phyloP scores from a whole-genome alignment of 2,888 invertebrate species.

The Cynaeus angustus region DNA sequence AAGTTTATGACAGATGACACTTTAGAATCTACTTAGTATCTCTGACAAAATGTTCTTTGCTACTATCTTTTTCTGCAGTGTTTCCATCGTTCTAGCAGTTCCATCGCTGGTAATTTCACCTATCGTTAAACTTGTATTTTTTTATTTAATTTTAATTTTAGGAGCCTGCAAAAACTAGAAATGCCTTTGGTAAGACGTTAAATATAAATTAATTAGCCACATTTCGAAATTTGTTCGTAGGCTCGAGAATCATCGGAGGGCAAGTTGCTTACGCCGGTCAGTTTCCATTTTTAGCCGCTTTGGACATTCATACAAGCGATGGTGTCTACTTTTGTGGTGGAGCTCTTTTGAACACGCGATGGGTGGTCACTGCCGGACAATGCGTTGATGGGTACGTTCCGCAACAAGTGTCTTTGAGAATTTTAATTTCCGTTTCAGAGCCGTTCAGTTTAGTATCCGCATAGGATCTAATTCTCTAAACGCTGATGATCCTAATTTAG shows the following conservation, averaged over 20 bases:
- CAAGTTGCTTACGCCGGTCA: slow-evolving; percentile 23
- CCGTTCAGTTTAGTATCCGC: slow-evolving; percentile 5
- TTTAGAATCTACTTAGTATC: too few relatives aligned
- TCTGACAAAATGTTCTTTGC: too few relatives aligned
- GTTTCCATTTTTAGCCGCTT: slow-evolving; percentile 23
- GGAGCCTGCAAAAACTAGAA: background rate
- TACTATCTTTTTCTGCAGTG: too few relatives aligned
- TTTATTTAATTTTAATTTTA: too few relatives aligned
- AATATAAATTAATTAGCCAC: too few relatives aligned
- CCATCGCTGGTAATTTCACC: too few relatives aligned
- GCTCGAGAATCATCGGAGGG: slow-evolving; percentile 23
- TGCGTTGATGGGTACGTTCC: slow-evolving; percentile 18
- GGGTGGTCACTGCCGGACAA: slow-evolving; percentile 25
- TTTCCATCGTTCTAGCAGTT: too few relatives aligned
- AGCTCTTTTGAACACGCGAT: slow-evolving; percentile 13
- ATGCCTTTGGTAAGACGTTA: background rate
- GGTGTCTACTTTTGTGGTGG: slow-evolving; percentile 28
- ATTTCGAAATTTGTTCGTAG: too few relatives aligned
- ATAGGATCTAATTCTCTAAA: slow-evolving; percentile 15
- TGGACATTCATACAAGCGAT: slow-evolving; percentile 9
- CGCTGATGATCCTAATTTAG: slow-evolving; percentile 3
- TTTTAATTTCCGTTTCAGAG: slow-evolving; percentile 8
- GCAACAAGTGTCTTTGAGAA: background rate
- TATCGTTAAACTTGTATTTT: too few relatives aligned
- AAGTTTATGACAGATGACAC: too few relatives aligned